Evolutionary conservation across 1,140 invertebrate species (phyloP), one percentile per base, ranked within the genome.

Genomic region (Macrobrachium rosenbergii): DNA sequence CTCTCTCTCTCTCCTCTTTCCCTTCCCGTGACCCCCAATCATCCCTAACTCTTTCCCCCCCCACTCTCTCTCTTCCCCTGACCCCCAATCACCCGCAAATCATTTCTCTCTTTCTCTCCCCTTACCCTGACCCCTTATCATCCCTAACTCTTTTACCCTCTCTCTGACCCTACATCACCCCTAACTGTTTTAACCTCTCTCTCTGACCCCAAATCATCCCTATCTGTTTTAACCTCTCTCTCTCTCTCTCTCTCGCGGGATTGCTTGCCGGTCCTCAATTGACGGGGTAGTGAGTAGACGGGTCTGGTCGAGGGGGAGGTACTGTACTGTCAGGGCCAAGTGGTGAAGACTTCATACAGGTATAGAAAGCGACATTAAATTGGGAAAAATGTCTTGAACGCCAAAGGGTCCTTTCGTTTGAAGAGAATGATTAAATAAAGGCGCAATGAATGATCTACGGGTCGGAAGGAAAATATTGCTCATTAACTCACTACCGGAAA

Each of bases 1-100:
- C 37, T 72, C 67, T n/a, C 67, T 72, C 37, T 37, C 37, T 72
- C 67, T 72, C 67, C 10, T 72, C 67, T n/a, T 10, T 72, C 37
- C 10, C 37, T 72, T 10, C 10, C 67, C 10, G 3, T 37, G 21
- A 23, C 37, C n/a, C 67, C 21, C 1, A 21, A 23, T 21, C n/a
- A 14, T 72, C n/a, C 37, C 67, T 16, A 21, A 21, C 37, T n/a
- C 10, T n/a, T 37, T 3, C n/a, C 12, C 67, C n/a, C 10, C 10
- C 1, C 37, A 1, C 5, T n/a, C 67, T 72, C 37, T 72, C 67
- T 11, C n/a, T 37, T 72, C 67, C 37, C 37, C 14, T 37, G 12
- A 21, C n/a, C 67, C 37, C n/a, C 37, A 14, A 14, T 37, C n/a
- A 23, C 10, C 67, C 37, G 1, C 10, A 23, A 14, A 3, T 11